Base-by-base conservation (phyloP, 2,888 invertebrate genomes). In the Serripes groenlandicus region DNA sequence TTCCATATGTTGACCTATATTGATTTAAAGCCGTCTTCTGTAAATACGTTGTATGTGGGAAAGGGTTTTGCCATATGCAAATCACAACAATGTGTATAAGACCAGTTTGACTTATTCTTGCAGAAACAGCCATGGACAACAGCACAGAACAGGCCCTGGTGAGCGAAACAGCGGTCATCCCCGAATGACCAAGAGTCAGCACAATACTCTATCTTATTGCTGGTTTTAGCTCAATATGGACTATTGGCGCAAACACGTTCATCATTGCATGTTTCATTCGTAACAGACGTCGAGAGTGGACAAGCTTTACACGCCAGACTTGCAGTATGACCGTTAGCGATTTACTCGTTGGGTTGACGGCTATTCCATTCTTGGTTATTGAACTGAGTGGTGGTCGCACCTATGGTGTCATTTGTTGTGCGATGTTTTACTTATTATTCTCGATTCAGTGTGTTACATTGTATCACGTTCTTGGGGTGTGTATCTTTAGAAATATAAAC, bases 251-350 rank as follows among this genome's bases (percentile, higher is more conserved):
- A 15, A 62, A 62, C 28, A 21, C n/a, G 18, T 3, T 34, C 5
- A 62, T 62, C 34, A n/a, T 62, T 7, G 34, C 21, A 2, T 62
- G 62, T 21, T 62, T 62, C 34, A 9, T 7, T 34, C 62, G 34
- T 21, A 62, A 30, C 62, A 30, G 34, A 5, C n/a, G 32, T 3
- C 62, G 62, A 5, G 2, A n/a, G 2, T 62, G 62, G 62, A 34
- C 32, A 21, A 21, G 21, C 28, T 62, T 62, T 28, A 62, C 18
- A 4, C 34, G 62, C 34, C 62, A 34, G 15, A 62, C 62, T n/a
- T 62, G 62, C 62, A 62, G 62, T 32, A 62, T 62, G 62, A 34
- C 62, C 34, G 21, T 62, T n/a, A 62, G 62, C 28, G 62, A 62
- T n/a, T 11, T 62, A 15, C n/a, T 30, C 5, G 62, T 62, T 21